Evolutionary conservation across 1,140 invertebrate genomes (phyloP), one percentile per base, ranked within the genome.

Genomic region (Meteorus sp.): DNA sequence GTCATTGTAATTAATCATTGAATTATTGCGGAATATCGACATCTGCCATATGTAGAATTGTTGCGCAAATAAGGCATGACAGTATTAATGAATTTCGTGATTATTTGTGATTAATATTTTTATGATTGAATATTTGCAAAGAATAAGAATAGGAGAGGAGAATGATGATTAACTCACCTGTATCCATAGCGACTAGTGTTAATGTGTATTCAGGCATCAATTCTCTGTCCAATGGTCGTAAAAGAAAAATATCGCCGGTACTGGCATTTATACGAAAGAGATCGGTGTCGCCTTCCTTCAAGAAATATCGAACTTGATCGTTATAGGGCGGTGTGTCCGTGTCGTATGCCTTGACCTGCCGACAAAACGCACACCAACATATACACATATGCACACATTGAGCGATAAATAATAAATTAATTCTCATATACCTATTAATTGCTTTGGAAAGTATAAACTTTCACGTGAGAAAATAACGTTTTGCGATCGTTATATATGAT

Each of bases 291-390:
- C 93, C 93, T 74, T 95, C 93, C 72, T 95, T 95, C 58, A 96
- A 86, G 71, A 94, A 92, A 79, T 96, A 97, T 22, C 92, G 85
- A 20, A 96, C 89, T 78, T 92, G 88, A 57, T 90, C 88, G 74
- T 94, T 95, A 75, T 92, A 91, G 0, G 92, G 90, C 43, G 91
- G 89, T n/a, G 91, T 89, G 75, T 96, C 94, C 2, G 92, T 92
- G 74, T 96, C 94, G 76, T 89, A 89, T 17, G 93, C 94, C 45
- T 86, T 85, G 7, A 95, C 89, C 61, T 88, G 88, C 35, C 19
- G 25, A 48, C 8, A 27, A 41, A 41, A 50, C 31, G n/a, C 3
- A n/a, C 15, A 39, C 13, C 29, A 33, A n/a, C n/a, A n/a, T n/a
- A n/a, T n/a, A n/a, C n/a, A n/a, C n/a, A n/a, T n/a, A n/a, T n/a